These are phyloP conservation scores for Brachyhypopomus occidentalis DNA, from an alignment of 2,113 vertebrate species.

Conservation along the genomic window DNA sequence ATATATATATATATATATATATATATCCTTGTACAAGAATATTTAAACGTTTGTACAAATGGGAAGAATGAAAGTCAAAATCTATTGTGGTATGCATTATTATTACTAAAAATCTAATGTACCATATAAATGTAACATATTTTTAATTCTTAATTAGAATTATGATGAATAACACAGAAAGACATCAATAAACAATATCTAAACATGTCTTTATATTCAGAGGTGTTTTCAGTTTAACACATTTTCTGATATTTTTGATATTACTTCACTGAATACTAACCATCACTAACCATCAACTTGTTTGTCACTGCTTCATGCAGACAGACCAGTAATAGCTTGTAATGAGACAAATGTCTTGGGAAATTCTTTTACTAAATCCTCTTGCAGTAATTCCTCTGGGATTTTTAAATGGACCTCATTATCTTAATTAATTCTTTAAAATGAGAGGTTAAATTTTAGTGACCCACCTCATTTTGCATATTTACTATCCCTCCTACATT, in stretches of 20 bases:
- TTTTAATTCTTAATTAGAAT: no score
- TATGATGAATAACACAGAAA: no score
- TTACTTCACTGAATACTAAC: background rate
- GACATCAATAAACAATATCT: no score
- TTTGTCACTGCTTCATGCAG: background rate
- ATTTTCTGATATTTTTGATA: background rate
- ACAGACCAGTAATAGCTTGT: background rate
- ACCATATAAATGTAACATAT: no score
- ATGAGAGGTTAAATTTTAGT: constrained; percentile 48
- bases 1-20: background rate
- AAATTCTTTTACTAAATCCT: constrained; percentile 29
- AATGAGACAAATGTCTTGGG: constrained; percentile 40
- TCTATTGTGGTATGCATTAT: background rate
- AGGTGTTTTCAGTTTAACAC: no score
- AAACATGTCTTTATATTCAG: no score
- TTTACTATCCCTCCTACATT: constrained; percentile 33
- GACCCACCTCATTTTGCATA: constrained; percentile 33
- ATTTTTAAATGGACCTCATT: constrained; percentile 45
- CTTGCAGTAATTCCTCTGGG: constrained; percentile 27
- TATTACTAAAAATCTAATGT: no score
- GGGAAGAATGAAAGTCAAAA: background rate
- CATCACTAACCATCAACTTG: background rate
- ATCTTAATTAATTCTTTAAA: constrained; percentile 43
- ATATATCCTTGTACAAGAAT: background rate
- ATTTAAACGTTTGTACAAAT: no score